Evolutionary conservation across 2,113 vertebrate genomes (phyloP).

Genomic region (Meriones unguiculatus): DNA sequence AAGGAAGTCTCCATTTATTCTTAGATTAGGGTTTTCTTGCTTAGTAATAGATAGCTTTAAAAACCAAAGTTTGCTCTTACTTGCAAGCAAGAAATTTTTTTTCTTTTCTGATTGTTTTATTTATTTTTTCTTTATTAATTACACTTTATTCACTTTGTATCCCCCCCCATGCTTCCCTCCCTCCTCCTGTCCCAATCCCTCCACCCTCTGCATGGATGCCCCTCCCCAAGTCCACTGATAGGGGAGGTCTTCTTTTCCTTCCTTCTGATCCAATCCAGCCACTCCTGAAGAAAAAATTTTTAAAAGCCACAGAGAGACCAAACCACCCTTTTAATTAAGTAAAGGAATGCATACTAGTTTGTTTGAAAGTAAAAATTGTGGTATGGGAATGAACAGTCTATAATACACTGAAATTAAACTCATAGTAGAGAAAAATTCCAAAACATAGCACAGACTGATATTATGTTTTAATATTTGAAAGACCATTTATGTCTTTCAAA

Average conservation of each 20-base stretch:
- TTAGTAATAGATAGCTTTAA: background rate
- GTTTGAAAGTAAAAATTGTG: background rate
- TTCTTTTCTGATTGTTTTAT: too few relatives aligned
- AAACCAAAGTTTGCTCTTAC: constrained; percentile 25
- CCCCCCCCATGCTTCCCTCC: too few relatives aligned
- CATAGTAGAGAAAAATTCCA: background rate
- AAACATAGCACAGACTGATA: background rate
- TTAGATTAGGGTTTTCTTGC: background rate
- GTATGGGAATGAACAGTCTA: background rate
- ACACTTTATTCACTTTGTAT: too few relatives aligned
- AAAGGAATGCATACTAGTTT: background rate
- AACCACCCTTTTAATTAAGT: constrained; percentile 23
- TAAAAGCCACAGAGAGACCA: background rate
- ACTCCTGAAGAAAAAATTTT: background rate
- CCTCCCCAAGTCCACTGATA: too few relatives aligned
- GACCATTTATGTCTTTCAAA: background rate
- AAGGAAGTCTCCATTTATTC: constrained; percentile 38
- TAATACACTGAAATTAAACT: background rate
- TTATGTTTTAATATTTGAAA: background rate
- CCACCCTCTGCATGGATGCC: too few relatives aligned
- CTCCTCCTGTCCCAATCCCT: too few relatives aligned
- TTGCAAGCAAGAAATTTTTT: background rate
- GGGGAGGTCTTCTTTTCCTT: too few relatives aligned
- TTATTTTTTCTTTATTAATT: too few relatives aligned
- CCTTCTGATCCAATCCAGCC: too few relatives aligned